These are phyloP conservation scores for Elaphurus davidianus DNA, from an alignment of 2,113 vertebrate genomes.

Conservation along the genomic window DNA sequence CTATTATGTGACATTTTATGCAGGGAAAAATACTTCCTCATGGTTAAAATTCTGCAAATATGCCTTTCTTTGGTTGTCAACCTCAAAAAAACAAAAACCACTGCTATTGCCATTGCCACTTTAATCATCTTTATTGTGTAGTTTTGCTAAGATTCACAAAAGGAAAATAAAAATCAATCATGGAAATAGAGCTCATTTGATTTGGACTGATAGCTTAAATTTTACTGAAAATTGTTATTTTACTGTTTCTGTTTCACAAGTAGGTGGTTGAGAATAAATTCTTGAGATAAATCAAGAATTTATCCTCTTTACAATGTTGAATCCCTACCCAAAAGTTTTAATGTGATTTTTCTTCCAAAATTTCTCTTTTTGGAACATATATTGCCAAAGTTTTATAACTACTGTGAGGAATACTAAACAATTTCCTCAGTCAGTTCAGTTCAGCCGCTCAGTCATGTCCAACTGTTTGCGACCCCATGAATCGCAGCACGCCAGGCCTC, in stretches of 20 bases:
- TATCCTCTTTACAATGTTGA: neutral
- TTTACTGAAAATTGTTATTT: neutral
- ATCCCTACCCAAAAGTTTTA: neutral
- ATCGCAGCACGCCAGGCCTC: too few species aligned
- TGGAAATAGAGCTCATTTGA: neutral
- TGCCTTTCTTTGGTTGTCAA: neutral
- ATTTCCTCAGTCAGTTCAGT: neutral
- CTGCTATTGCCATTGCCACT: neutral
- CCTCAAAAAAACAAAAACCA: fast-evolving
- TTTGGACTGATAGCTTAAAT: neutral
- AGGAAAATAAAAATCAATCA: neutral
- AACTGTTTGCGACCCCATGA: too few species aligned
- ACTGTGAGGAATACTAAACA: neutral
- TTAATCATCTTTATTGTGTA: neutral
- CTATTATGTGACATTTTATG: neutral
- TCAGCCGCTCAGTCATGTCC: too few species aligned
- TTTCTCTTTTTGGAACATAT: neutral
- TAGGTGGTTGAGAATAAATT: neutral
- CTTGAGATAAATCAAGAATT: neutral
- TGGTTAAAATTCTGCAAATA: neutral
- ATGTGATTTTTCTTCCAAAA: neutral
- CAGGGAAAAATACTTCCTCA: neutral
- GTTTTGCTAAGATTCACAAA: neutral
- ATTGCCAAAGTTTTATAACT: neutral
- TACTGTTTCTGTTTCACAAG: neutral